Conservation (phyloP, 2,113 vertebrate species). For the Lepisosteus osseus region DNA sequence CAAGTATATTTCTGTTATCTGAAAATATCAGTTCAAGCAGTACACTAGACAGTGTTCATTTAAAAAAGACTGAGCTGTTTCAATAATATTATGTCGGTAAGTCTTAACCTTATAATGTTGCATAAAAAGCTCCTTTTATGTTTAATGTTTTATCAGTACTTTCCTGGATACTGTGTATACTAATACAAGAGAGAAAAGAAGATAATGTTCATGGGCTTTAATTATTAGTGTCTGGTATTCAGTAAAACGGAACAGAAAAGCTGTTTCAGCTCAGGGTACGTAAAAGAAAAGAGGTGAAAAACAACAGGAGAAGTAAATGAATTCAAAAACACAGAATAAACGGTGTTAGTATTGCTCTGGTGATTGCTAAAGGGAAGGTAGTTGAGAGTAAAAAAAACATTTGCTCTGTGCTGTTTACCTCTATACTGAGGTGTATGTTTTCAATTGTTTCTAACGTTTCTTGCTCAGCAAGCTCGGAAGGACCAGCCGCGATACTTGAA, state of each 20-base stretch:
- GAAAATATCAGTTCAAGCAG: background rate
- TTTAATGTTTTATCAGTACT: background rate
- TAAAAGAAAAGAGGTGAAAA: background rate
- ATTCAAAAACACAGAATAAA: background rate
- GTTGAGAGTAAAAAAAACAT: conserved; percentile 3
- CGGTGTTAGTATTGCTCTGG: conserved; percentile 38
- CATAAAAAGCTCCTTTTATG: background rate
- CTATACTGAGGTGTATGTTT: conserved; percentile 58
- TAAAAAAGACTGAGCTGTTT: too few relatives aligned
- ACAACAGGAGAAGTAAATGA: background rate
- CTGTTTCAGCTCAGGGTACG: background rate
- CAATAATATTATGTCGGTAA: too few relatives aligned
- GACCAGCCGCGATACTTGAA: conserved; percentile 58
- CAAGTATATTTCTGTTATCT: background rate
- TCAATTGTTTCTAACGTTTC: conserved; percentile 57
- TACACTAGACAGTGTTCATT: too few relatives aligned
- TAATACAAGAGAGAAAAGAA: conserved; percentile 1
- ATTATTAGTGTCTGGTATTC: conserved; percentile 2
- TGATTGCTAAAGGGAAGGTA: conserved; percentile 5
- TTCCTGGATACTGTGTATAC: background rate
- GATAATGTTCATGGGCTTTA: conserved; percentile 8
- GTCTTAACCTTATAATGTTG: background rate
- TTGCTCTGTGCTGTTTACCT: conserved; percentile 62
- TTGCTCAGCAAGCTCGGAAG: conserved; percentile 57
- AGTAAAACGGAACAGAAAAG: conserved; percentile 15